Evolutionary conservation across 1,140 invertebrate species (phyloP), one percentile per base, ranked within the genome.

Genomic region (Chelonus insularis): DNA sequence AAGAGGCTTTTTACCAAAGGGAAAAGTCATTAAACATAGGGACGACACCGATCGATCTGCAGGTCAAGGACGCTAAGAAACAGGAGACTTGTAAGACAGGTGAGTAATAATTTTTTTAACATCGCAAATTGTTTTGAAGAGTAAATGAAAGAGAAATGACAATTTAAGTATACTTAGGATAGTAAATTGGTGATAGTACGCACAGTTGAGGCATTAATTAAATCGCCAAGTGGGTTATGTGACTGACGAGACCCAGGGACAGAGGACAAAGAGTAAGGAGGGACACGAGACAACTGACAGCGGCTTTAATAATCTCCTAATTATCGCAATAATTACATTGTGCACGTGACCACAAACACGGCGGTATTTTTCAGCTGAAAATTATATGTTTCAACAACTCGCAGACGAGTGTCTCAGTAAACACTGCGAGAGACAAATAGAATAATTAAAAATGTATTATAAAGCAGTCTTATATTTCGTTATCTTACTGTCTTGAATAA

Each of bases 381-480:
- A 72, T 72, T 48, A 60, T 39, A 60, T 43, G 58, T 66, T 63
- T 20, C 16, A 57, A 65, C 47, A 54, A 41, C 12, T 34, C 29
- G 34, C 23, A 47, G 12, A 9, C 37, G 57, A 48, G 50, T 36
- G 52, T 57, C 52, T 60, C 57, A 63, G 64, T 60, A 69, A 66
- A 62, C 63, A 70, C 32, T 54, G 43, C 34, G 60, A 54, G 45
- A 64, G 65, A 69, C 68, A 75, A 76, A 74, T 74, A 74, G 64
- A 73, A 76, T 71, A 74, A 76, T 76, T 76, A 75, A 76, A 76
- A 76, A 50, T 58, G 54, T 68, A 76, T 74, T 75, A 75, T 45
- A 62, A 56, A 56, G 48, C 58, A 18, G 61, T 32, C 45, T 23
- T 48, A 62, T 48, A 32, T 51, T 54, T 32, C 52, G 58, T 62